Base-by-base conservation (phyloP, 1,140 invertebrate species). In the Amyelois transitella region DNA sequence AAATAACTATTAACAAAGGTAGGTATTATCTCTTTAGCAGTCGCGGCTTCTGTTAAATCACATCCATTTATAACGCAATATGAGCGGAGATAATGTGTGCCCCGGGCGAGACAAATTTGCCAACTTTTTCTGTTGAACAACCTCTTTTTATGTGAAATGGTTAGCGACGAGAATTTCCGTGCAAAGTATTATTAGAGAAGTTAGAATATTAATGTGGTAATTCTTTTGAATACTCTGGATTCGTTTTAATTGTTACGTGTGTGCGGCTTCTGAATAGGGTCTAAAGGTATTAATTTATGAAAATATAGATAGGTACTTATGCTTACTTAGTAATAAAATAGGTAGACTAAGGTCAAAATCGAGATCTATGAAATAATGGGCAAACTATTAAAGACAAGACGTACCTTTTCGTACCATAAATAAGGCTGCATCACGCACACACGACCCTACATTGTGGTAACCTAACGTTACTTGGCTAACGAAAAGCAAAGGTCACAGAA, bases 91-190 rank as follows among this genome's bases (percentile, higher is more conserved):
- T 71, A 71, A 71, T 71, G 69, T 65, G 69, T 71, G 69, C 69
- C 65, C 19, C 60, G 62, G 69, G 69, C 69, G 60, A 63, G 69
- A 71, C 69, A 71, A 71, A 71, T 71, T 71, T 68, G 65, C 69
- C 51, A 71, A 71, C 65, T 71, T 71, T 71, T 71, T 71, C 69
- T 68, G 69, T 71, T 71, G 58, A 71, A 71, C 65, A 68, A 71
- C 61, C 69, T 71, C 62, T 71, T 71, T 71, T 71, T 68, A 65
- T 65, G 60, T 65, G 60, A 63, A 71, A 68, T 68, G 65, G 65
- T 68, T 61, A 68, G 58, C 60, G 62, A 50, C 43, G 63, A 60
- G 56, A 63, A 68, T 68, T 70, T 71, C 52, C 53, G 56, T 53
- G 55, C 53, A 61, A 71, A 71, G 62, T 71, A 68, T 68, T 71